A percentile compares a stretch with the other conserved stretches of the same genome.
Evolutionary conservation across 2,888 invertebrate species (phyloP).

Genomic region (Zygothrica quintamaculata): DNA sequence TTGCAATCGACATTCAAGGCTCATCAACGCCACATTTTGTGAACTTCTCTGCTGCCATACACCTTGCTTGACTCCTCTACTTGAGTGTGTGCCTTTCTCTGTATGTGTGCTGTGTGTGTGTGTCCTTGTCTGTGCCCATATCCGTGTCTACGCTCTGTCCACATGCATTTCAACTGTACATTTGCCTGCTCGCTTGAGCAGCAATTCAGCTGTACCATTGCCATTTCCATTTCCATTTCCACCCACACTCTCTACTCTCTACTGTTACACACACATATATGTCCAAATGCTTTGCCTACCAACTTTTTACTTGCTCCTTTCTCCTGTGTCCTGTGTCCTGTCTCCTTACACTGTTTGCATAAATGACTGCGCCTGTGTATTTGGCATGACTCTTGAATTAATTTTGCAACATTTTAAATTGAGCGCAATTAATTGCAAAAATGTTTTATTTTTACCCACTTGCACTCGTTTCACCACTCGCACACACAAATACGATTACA

Average conservation of each 20-base stretch:
- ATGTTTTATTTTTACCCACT: slow-evolving; percentile 80
- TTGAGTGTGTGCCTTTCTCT: neutral
- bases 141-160: slow-evolving; percentile 34
- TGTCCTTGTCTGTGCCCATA: slow-evolving; percentile 9
- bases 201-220: slow-evolving; percentile 54
- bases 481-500: slow-evolving; percentile 24
- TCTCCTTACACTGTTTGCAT: slow-evolving; percentile 62
- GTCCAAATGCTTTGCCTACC: slow-evolving; percentile 17
- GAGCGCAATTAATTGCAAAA: slow-evolving; percentile 83
- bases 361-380: slow-evolving; percentile 79
- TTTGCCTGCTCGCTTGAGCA: slow-evolving; percentile 68
- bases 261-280: neutral
- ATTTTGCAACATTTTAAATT: slow-evolving; percentile 84
- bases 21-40: slow-evolving; percentile 77
- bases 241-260: neutral
- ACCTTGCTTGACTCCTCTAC: slow-evolving; percentile 12
- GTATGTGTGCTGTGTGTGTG: too few species aligned
- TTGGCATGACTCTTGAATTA: slow-evolving; percentile 82
- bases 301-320: neutral
- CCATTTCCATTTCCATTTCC: too few species aligned
- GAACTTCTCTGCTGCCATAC: slow-evolving; percentile 25
- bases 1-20: slow-evolving; percentile 48
- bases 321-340: neutral
- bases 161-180: slow-evolving; percentile 69
- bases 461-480: slow-evolving; percentile 69